Base-by-base conservation (phyloP, 2,888 invertebrate genomes). In the Trachelus stipa region DNA sequence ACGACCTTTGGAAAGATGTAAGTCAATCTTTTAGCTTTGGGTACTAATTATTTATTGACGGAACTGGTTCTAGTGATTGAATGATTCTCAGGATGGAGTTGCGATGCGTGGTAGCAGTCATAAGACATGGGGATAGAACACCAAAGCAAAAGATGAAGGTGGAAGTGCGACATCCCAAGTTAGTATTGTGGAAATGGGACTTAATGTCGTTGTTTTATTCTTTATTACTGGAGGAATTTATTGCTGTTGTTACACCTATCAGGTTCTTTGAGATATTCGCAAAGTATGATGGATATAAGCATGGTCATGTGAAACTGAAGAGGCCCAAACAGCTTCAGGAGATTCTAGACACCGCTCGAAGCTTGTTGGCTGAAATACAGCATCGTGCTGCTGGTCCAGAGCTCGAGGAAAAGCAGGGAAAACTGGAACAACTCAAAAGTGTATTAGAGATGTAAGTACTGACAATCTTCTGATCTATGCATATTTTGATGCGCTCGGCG, bases 101-200 rank as follows among this genome's bases (percentile, higher is more conserved):
- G 79, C 93, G 99, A 40, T 99, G 99, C 91, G 99, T 99, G 4
- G 98, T 99, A 69, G 99, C 97, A 34, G 97, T 99, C 11, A 99
- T 99, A 81, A 93, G 99, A 79, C 99, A 99, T 89, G 99, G 99
- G 0, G 99, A 99, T 92, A 93, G 99, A 83, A 99, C 99, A 23
- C 99, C 99, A 0, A 99, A 99, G 91, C 99, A 99, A 93, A 99
- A 99, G 93, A 99, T 99, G 99, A 99, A 99, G 92, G 99, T 99
- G 84, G 99, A 99, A 94, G 99, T 99, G 23, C 94, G 98, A 76
- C 98, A 99, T 94, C 97, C 96, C 4, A 97, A 98, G 97, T 97
- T 92, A 91, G 93, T 90, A 80, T 34, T 6, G 23, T 1, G 12
- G 11, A 30, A 75, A 68, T 34, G 73, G 69, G 35, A 73, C 68